Percentiles rank a stretch among this genome's conserved stretches.
Conservation (phyloP, 2,797 vertebrate species). For the Linurgus olivaceus region DNA sequence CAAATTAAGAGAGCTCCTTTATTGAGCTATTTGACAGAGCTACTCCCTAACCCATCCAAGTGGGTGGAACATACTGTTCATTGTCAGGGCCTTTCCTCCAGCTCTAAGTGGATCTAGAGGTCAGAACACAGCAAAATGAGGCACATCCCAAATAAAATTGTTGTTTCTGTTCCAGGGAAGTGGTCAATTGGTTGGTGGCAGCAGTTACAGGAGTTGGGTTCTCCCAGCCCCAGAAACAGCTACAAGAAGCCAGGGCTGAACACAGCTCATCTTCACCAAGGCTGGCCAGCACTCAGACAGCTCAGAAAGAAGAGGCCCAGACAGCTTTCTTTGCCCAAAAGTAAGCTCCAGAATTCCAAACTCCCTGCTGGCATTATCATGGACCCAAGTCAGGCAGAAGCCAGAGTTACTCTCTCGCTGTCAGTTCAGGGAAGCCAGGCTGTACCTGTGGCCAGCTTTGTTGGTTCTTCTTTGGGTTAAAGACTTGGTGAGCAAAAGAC, state of each 20-base stretch:
- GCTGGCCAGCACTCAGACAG: background rate
- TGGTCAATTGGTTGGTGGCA: constrained; percentile 87
- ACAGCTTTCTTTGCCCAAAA: constrained; percentile 21
- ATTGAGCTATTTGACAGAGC: background rate
- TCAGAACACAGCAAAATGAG: background rate
- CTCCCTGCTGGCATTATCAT: background rate
- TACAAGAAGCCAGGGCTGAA: background rate
- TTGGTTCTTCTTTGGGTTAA: background rate
- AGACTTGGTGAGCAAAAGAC: background rate
- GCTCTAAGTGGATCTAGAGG: background rate
- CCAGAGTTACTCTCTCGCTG: background rate
- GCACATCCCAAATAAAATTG: background rate
- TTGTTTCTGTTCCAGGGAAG: constrained; percentile 78
- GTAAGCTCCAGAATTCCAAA: constrained; percentile 29
- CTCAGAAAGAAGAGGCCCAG: background rate
- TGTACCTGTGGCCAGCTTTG: background rate
- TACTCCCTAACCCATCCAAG: background rate
- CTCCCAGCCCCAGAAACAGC: background rate
- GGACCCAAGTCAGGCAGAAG: background rate
- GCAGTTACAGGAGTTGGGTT: constrained; percentile 68
- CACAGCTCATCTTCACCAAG: background rate
- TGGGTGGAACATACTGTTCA: background rate
- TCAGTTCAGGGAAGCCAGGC: background rate
- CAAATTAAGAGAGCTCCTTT: background rate
- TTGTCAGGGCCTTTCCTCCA: background rate